These are phyloP conservation scores for Lampris incognitus DNA, from an alignment of 2,113 vertebrate genomes.

Conservation along the genomic window DNA sequence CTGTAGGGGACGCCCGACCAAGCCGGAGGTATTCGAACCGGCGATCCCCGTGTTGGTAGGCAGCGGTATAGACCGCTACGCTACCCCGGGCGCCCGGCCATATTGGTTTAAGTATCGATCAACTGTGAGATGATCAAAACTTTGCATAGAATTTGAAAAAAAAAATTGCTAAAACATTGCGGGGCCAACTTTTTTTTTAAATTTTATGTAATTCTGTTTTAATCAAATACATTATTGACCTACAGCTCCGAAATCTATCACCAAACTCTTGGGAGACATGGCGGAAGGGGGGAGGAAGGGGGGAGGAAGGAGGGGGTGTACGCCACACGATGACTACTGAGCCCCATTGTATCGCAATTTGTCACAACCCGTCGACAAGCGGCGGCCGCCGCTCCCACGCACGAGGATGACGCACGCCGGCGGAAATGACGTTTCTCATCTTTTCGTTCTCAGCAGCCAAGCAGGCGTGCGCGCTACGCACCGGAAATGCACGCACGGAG, in stretches of 20 bases:
- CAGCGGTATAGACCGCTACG: no score
- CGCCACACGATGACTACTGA: constrained; percentile 61
- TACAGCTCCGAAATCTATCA: constrained; percentile 40
- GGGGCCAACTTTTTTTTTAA: constrained; percentile 31
- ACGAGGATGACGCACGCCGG: background rate
- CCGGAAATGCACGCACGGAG: no score
- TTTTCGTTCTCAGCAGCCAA: no score
- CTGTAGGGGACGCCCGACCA: no score
- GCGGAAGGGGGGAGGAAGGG: constrained; percentile 11
- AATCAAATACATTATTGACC: constrained; percentile 59
- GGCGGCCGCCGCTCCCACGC: constrained; percentile 37
- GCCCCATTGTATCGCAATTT: constrained; percentile 72
- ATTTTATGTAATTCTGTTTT: background rate
- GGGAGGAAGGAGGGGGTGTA: constrained; percentile 23
- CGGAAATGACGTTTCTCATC: no score
- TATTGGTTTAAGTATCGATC: background rate
- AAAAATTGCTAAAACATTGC: background rate
- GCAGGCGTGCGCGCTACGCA: no score
- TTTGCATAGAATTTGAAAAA: background rate
- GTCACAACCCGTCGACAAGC: constrained; percentile 70
- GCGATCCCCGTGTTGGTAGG: no score
- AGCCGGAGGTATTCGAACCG: no score
- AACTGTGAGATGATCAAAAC: constrained; percentile 4
- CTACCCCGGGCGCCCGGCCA: no score
- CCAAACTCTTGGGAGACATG: constrained; percentile 24